phyloP scores from a whole-genome alignment of 64 coral and sea anemone species.

The Anthopleura sola region DNA sequence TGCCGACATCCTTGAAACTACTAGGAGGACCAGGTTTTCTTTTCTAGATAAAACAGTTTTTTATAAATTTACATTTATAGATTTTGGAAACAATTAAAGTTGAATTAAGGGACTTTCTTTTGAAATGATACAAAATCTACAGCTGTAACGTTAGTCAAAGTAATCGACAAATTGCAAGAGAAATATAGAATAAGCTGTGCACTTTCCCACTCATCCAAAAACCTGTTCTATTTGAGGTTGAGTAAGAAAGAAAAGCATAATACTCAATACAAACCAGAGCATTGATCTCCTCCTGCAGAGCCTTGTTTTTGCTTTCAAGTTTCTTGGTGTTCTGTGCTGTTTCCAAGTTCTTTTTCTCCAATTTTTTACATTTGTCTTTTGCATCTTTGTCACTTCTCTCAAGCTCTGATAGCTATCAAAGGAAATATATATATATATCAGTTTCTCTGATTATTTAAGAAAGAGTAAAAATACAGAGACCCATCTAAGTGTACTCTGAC shows the following conservation, averaged over 20 bases:
- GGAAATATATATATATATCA: neutral
- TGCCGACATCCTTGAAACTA: conserved; percentile 30
- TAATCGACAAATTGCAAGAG: neutral
- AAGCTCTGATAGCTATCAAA: conserved; percentile 72
- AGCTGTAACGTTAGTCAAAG: no score
- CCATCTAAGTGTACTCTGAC: no score
- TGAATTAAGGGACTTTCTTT: no score
- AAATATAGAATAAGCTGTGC: neutral
- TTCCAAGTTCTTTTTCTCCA: conserved; percentile 69
- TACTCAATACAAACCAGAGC: conserved; percentile 32
- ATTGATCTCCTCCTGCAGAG: conserved; percentile 76
- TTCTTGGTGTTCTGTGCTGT: conserved; percentile 64
- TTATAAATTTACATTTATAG: no score
- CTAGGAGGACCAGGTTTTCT: conserved; percentile 50
- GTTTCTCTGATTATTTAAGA: neutral
- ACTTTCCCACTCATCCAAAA: no score
- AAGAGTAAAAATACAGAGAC: no score
- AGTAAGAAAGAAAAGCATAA: neutral
- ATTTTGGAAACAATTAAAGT: no score
- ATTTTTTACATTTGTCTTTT: conserved; percentile 52
- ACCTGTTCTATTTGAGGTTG: no score
- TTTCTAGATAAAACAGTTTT: conserved; percentile 16
- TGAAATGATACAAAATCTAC: no score
- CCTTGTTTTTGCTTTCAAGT: conserved; percentile 78
- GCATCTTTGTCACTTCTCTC: conserved; percentile 70